Evolutionary conservation across 2,888 invertebrate genomes (phyloP), one percentile per base, ranked within the genome.

Genomic region (Erynnis tages): DNA sequence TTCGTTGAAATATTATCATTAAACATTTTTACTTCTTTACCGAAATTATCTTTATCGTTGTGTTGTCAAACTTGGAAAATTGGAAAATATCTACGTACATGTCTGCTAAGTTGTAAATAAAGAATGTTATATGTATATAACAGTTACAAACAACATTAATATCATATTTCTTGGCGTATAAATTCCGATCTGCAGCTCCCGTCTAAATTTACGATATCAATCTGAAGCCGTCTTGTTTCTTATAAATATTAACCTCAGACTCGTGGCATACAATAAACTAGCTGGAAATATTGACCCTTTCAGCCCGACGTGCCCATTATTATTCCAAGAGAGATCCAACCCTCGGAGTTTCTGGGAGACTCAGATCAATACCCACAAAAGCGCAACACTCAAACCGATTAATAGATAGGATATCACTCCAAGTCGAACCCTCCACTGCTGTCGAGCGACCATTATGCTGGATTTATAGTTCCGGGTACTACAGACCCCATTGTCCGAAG

Each of bases 401-500:
- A 49, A 49, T 34, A 34, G 50, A 50, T 50, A 50, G 34, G 40
- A 43, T 50, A 50, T 50, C 50, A 50, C 50, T 50, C 35, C 14
- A 50, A 37, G 35, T 34, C 44, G 35, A 37, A 37, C 50, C 50
- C 50, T 50, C 35, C 25, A 50, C 29, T 50, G 50, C 50, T 50
- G 50, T 50, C 43, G 50, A 50, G 17, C 21, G 35, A 29, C 50
- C 50, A 50, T 50, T 50, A 50, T 37, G 19, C 43, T 16, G 35
- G 25, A 50, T 50, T 50, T 50, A 50, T 50, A 50, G 50, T 37
- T 52, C 44, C 50, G 50, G 50, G 50, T 44, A 52, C 50, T 52
- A 44, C 44, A 52, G 58, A 54, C 43, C 53, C 66, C 60, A 64
- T 67, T 67, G 66, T 67, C 63, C 66, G 57, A 59, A 55, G 56